Percentiles rank a stretch among this genome's conserved stretches.
These are phyloP conservation scores for Lasioglossum lativentre DNA, from an alignment of 2,888 invertebrate species.

Conservation along the genomic window DNA sequence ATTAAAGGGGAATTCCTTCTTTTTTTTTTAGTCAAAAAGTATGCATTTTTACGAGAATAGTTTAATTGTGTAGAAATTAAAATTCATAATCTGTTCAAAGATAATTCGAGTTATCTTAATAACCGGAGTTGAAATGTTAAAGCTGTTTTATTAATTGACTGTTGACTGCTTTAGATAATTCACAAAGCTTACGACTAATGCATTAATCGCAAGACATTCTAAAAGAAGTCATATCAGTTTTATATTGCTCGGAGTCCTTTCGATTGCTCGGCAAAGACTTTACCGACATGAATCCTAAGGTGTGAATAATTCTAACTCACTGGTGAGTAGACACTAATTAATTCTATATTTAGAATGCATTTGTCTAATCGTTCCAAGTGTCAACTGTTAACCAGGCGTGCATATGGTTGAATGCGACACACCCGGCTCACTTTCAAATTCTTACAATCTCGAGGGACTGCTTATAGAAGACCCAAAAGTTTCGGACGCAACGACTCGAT, in stretches of 20 bases:
- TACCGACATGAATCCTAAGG: neutral
- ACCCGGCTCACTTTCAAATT: constrained; percentile 3
- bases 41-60: no score
- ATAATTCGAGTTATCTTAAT: neutral
- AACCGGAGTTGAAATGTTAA: no score
- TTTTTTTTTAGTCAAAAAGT: no score
- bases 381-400: neutral
- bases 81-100: neutral
- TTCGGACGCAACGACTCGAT: neutral
- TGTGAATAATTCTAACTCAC: no score
- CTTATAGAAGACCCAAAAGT: neutral
- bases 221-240: neutral
- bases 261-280: neutral
- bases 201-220: neutral
- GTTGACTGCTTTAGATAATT: no score
- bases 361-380: neutral
- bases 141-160: no score
- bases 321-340: neutral
- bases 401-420: neutral
- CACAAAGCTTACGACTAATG: no score
- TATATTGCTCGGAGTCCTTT: neutral
- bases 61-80: no score
- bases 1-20: neutral
- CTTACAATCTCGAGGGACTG: neutral
- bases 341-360: neutral